phyloP scores from a whole-genome alignment of 2,888 invertebrate genomes.

The Phengaris arion region DNA sequence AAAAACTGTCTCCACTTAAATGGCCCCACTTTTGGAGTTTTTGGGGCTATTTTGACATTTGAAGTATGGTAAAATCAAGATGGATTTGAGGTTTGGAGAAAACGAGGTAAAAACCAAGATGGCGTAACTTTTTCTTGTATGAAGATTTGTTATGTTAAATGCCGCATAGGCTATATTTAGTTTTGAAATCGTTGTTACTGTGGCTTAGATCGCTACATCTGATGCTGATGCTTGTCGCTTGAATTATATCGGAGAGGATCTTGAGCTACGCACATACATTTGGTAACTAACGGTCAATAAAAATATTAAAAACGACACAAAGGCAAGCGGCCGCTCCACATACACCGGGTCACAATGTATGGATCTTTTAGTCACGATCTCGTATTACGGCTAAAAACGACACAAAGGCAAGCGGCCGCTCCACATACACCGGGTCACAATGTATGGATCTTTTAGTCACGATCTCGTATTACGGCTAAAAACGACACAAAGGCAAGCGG shows the following conservation, averaged over 20 bases:
- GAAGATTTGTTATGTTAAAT: too few species aligned
- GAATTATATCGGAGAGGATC: neutral
- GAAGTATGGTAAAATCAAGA: too few species aligned
- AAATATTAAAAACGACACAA: neutral
- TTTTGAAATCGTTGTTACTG: too few species aligned
- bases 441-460: neutral
- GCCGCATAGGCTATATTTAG: too few species aligned
- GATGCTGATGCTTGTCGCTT: neutral
- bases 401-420: neutral
- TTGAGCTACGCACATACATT: neutral
- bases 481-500: neutral
- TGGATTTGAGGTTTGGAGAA: too few species aligned
- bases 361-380: neutral
- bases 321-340: neutral
- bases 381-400: neutral
- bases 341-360: neutral
- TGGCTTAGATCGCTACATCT: neutral
- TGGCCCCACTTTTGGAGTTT: too few species aligned
- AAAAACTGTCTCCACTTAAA: too few species aligned
- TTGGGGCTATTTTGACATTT: too few species aligned
- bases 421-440: neutral
- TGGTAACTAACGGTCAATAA: slow-evolving; percentile 17
- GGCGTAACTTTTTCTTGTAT: too few species aligned
- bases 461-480: neutral
- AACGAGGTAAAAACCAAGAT: too few species aligned